Conservation (phyloP, 2,888 invertebrate species). For the Epicampocera succincta region DNA sequence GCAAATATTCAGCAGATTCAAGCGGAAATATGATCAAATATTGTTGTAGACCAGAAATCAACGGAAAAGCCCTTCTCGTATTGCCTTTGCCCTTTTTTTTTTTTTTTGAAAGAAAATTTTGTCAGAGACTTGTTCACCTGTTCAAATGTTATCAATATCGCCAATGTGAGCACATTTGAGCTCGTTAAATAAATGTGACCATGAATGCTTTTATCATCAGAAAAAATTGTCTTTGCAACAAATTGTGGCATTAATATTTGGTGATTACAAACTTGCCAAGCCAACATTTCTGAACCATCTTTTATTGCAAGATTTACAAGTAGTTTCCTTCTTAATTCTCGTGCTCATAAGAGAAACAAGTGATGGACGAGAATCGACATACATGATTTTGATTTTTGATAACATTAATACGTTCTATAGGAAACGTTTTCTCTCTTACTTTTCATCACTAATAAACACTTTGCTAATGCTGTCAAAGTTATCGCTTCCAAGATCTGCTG, state of each 20-base stretch:
- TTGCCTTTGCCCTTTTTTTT: too few relatives aligned
- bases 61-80: too few relatives aligned
- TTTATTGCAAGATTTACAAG: constrained; percentile 57
- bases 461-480: constrained; percentile 33
- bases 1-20: too few relatives aligned
- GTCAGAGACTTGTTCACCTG: background rate
- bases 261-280: constrained; percentile 34
- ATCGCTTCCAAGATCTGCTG: constrained; percentile 45
- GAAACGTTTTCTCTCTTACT: constrained; percentile 35
- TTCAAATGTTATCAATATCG: constrained; percentile 21
- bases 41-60: too few relatives aligned
- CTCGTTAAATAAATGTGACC: constrained; percentile 11
- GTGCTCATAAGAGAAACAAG: constrained; percentile 17
- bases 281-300: constrained; percentile 48
- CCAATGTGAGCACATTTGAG: constrained; percentile 18
- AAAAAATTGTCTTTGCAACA: background rate
- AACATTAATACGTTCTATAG: constrained; percentile 26
- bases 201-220: background rate
- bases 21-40: too few relatives aligned
- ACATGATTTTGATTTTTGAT: constrained; percentile 4
- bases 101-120: too few relatives aligned
- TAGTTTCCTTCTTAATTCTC: constrained; percentile 56
- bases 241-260: constrained; percentile 10
- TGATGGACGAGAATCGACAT: constrained; percentile 40
- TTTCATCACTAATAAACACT: constrained; percentile 43